Percentiles rank a stretch among this genome's conserved stretches.
Conservation (phyloP, 2,888 invertebrate species). For the Caenorhabditis sinica region DNA sequence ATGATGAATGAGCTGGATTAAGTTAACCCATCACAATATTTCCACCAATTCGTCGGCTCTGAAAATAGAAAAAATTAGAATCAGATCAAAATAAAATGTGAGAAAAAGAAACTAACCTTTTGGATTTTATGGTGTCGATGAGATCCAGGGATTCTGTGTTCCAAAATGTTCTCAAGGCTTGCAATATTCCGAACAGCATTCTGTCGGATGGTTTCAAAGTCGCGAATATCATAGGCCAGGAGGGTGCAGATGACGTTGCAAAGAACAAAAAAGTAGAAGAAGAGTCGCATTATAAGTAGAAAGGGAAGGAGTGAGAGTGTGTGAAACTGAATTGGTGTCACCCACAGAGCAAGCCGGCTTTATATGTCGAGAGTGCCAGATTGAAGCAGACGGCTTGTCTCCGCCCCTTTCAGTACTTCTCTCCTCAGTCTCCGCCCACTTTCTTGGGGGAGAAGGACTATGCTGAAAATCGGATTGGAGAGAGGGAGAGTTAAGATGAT, state of each 20-base stretch:
- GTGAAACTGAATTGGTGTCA: conserved; percentile 51
- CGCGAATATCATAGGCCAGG: conserved; percentile 49
- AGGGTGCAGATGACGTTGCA: conserved; percentile 53
- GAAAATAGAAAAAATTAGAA: conserved; percentile 25
- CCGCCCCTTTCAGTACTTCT: conserved; percentile 60
- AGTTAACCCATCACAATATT: conserved; percentile 63
- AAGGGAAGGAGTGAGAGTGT: background rate
- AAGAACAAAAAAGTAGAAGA: conserved; percentile 45
- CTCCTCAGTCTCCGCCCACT: conserved; percentile 41
- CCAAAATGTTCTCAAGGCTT: conserved; percentile 53
- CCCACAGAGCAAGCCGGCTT: conserved; percentile 50
- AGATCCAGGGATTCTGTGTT: conserved; percentile 35
- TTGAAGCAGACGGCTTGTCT: conserved; percentile 29
- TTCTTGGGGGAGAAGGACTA: background rate
- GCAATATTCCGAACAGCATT: conserved; percentile 55
- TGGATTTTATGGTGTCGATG: conserved; percentile 42
- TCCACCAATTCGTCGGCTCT: conserved; percentile 64
- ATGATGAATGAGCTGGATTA: background rate
- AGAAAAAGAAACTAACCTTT: conserved; percentile 32
- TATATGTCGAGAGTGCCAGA: conserved; percentile 62
- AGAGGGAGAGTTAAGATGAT: background rate
- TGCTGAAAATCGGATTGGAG: conserved; percentile 16
- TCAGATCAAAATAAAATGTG: background rate
- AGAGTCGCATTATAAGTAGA: conserved; percentile 25
- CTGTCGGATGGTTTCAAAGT: conserved; percentile 51